Conservation (phyloP, 2,113 vertebrate genomes). For the Syngnathus typhle region DNA sequence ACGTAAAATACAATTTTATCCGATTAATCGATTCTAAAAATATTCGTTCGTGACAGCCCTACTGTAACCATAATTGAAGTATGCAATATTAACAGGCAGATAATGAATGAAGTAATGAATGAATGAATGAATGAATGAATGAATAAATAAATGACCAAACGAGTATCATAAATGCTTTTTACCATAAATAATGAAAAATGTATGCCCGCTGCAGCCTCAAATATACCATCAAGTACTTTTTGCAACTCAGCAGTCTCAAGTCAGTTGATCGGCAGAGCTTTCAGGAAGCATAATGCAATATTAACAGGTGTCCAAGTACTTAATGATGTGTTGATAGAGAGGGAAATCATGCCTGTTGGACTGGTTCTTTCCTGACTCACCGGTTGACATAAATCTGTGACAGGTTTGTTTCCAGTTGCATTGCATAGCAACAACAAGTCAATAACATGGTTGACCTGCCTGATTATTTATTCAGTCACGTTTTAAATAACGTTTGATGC, state of each 20-base stretch:
- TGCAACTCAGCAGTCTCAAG: not conserved
- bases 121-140: too few relatives aligned
- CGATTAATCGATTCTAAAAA: too few relatives aligned
- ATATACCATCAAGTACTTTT: not conserved
- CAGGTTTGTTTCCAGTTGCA: conserved; percentile 21
- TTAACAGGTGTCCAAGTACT: not conserved
- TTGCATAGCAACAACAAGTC: not conserved
- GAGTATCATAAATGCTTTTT: not conserved
- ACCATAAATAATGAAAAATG: not conserved
- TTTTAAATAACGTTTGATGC: not conserved
- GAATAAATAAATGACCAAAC: too few relatives aligned
- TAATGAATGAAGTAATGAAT: too few relatives aligned
- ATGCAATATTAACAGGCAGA: not conserved
- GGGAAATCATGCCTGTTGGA: conserved; percentile 34
- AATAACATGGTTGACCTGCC: not conserved
- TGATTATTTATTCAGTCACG: not conserved
- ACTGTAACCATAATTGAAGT: not conserved
- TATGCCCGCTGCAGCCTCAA: not conserved
- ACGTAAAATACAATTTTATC: too few relatives aligned
- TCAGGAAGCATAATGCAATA: too few relatives aligned
- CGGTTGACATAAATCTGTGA: not conserved
- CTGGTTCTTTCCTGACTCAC: conserved; percentile 48
- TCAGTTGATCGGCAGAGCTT: not conserved
- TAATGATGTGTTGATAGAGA: not conserved
- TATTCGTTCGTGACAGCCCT: too few relatives aligned